Percentiles rank a stretch among this genome's conserved stretches.
These are phyloP conservation scores for Parus major DNA, from an alignment of 2,113 vertebrate species.

Conservation along the genomic window DNA sequence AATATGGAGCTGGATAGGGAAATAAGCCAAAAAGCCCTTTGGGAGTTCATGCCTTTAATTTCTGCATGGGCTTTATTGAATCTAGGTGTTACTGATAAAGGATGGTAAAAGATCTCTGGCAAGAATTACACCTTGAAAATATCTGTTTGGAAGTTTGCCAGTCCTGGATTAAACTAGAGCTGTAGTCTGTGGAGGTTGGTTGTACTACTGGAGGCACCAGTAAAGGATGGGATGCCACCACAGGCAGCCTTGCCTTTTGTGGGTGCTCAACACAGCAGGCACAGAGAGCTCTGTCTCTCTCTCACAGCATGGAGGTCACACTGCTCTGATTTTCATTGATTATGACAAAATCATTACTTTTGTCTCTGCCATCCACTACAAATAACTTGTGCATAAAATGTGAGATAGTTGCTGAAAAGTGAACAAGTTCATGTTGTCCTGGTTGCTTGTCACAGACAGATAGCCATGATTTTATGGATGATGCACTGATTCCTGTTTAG, in stretches of 20 bases:
- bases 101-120: neutral
- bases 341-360: conserved; percentile 10
- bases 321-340: conserved; percentile 2
- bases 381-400: neutral
- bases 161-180: neutral
- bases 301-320: neutral
- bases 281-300: neutral
- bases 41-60: neutral
- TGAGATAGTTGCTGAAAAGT: neutral
- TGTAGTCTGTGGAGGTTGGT: neutral
- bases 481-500: neutral
- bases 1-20: neutral
- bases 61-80: neutral
- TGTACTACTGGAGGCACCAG: neutral
- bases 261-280: neutral
- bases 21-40: neutral
- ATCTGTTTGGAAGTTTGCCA: neutral
- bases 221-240: neutral
- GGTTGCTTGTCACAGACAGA: neutral
- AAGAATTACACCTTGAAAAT: neutral
- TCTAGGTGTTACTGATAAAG: neutral
- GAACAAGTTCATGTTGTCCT: neutral
- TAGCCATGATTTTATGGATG: neutral
- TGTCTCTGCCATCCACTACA: neutral
- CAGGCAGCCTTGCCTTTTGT: neutral